Percentiles rank a stretch among this genome's conserved stretches.
phyloP scores from a whole-genome alignment of 2,888 invertebrate genomes.

The Morpho achilles region DNA sequence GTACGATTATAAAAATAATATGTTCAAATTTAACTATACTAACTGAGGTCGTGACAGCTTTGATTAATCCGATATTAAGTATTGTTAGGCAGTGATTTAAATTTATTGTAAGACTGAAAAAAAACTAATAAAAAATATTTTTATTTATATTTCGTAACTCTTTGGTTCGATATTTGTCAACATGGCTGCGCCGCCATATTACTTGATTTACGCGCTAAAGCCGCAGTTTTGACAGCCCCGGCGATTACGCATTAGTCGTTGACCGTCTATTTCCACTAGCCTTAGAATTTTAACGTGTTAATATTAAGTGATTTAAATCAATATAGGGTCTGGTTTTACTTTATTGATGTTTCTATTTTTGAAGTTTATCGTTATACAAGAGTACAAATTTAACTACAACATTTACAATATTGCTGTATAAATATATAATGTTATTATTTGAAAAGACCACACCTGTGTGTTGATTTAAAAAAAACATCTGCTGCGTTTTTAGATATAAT shows the following conservation, averaged over 20 bases:
- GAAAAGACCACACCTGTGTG: too few species aligned
- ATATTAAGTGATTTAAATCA: conserved; percentile 16
- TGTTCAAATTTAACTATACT: too few species aligned
- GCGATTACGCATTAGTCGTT: conserved; percentile 16
- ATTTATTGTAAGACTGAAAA: too few species aligned
- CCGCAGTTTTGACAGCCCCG: conserved; percentile 22
- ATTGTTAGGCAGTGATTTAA: too few species aligned
- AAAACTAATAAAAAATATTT: not conserved
- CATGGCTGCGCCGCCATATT: conserved; percentile 21
- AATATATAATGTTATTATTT: too few species aligned
- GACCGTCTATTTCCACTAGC: conserved; percentile 12
- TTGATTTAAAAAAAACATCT: too few species aligned
- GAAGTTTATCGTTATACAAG: conserved; percentile 12
- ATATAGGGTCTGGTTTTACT: conserved; percentile 10
- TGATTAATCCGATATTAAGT: too few species aligned
- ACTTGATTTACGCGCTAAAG: conserved; percentile 30
- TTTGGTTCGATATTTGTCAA: conserved; percentile 23
- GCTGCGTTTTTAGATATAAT: too few species aligned
- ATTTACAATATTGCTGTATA: too few species aligned
- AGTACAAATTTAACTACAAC: not conserved
- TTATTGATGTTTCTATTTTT: conserved; percentile 6
- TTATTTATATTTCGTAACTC: conserved; percentile 12
- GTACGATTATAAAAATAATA: too few species aligned
- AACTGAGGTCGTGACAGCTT: too few species aligned
- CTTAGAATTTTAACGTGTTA: conserved; percentile 16